These are phyloP conservation scores for Cosmopolites sordidus DNA, from an alignment of 2,888 invertebrate species.

Conservation along the genomic window DNA sequence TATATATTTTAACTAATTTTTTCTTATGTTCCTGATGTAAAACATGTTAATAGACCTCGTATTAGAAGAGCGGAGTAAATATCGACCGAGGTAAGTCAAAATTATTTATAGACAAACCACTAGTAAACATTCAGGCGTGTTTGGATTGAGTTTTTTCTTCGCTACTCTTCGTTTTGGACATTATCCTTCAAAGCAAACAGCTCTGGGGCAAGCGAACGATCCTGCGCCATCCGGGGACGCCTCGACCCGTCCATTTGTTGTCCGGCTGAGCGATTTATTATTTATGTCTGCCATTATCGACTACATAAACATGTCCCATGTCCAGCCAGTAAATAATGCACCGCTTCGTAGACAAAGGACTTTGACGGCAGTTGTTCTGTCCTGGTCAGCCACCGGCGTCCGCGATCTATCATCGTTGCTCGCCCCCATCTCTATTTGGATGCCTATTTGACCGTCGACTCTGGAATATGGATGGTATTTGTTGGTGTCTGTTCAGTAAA, in stretches of 20 bases:
- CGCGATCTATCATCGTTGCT: background rate
- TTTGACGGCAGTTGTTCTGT: background rate
- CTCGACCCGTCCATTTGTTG: background rate
- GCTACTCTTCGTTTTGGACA: background rate
- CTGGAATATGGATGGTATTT: no score
- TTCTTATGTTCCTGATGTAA: no score
- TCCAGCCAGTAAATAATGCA: slow-evolving; percentile 3
- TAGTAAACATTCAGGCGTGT: no score
- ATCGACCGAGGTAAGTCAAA: no score
- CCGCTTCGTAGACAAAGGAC: background rate
- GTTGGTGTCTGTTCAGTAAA: no score
- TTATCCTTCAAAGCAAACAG: slow-evolving; percentile 1
- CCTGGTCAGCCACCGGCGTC: background rate
- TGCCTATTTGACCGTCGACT: no score
- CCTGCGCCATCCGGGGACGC: background rate
- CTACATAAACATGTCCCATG: slow-evolving; percentile 13
- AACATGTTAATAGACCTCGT: no score
- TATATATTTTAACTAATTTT: no score
- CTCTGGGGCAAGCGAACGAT: background rate
- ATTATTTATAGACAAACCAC: no score
- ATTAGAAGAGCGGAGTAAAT: no score
- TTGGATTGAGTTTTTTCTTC: background rate
- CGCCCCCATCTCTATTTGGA: no score
- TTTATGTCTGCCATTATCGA: slow-evolving; percentile 15
- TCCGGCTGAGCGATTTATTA: slow-evolving; percentile 6